These are phyloP conservation scores for Nasalis larvatus DNA, from an alignment of 2,113 vertebrate genomes.

Conservation along the genomic window DNA sequence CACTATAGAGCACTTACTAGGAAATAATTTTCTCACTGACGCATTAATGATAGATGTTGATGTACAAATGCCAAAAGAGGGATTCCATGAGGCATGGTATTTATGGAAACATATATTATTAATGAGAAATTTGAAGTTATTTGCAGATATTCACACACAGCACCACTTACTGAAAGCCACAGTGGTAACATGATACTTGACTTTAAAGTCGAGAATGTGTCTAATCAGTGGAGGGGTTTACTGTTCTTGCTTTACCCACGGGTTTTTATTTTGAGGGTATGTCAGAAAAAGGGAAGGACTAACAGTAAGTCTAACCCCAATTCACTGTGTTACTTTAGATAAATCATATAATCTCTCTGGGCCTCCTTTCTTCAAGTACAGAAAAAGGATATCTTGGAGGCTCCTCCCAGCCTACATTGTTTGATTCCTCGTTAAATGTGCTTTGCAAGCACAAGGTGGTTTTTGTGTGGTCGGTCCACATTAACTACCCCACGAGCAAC, in stretches of 20 bases:
- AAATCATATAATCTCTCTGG: not conserved
- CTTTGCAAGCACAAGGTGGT: slow-evolving; percentile 30
- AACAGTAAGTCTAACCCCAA: not conserved
- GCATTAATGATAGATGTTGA: slow-evolving; percentile 48
- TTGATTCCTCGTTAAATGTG: slow-evolving; percentile 21
- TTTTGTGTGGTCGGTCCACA: slow-evolving; percentile 42
- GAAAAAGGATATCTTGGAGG: not conserved
- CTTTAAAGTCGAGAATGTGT: not conserved
- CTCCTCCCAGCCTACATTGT: not conserved
- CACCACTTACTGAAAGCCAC: not conserved
- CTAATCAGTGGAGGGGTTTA: not conserved
- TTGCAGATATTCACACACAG: not conserved
- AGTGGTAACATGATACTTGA: not conserved
- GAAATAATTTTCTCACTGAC: slow-evolving; percentile 54
- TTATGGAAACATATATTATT: not conserved
- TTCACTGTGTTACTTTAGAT: not conserved
- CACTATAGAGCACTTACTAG: slow-evolving; percentile 44
- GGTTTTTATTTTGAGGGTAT: not conserved
- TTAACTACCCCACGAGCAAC: slow-evolving; percentile 51
- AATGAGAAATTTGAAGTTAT: slow-evolving; percentile 29
- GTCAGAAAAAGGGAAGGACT: not conserved
- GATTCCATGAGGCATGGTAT: not conserved
- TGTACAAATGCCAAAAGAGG: not conserved
- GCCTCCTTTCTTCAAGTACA: not conserved
- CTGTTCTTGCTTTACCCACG: not conserved